Evolutionary conservation across 2,888 invertebrate genomes (phyloP), one percentile per base, ranked within the genome.

Genomic region (Tiphia femorata): DNA sequence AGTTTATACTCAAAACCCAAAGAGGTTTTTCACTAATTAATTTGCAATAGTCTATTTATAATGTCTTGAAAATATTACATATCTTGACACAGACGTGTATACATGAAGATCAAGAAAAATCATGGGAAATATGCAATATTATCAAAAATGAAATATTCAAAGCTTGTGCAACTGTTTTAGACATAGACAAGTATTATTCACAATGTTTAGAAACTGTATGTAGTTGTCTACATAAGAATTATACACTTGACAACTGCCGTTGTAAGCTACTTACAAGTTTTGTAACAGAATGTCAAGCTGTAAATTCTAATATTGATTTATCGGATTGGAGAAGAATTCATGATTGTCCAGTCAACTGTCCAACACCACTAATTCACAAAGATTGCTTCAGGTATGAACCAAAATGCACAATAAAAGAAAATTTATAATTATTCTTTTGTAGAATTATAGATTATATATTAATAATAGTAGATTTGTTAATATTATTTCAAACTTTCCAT

Each of bases 341-440:
- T 70, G 88, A 91, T 63, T 94, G 94, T 77, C 90, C 91, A 60
- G 88, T 89, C 2, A 84, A 86, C 4, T 96, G 95, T 75, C 88
- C 91, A 0, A 79, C 91, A 0, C 93, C 93, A 0, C 86, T 94
- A 41, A 90, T 93, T n/a, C 92, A 93, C 81, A 88, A 90, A 70
- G 94, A 94, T 80, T 95, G 95, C 80, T 94, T 90, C 84, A 89
- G 91, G 70, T 88, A 88, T 52, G 86, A 80, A n/a, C n/a, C n/a
- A n/a, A n/a, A n/a, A n/a, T n/a, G n/a, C n/a, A n/a, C n/a, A n/a
- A n/a, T n/a, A n/a, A n/a, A n/a, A n/a, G n/a, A n/a, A 3, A 6
- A 12, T 12, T 12, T 33, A n/a, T n/a, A n/a, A n/a, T n/a, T n/a
- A n/a, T n/a, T n/a, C n/a, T n/a, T n/a, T n/a, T n/a, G n/a, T n/a